A percentile compares a stretch with the other conserved stretches of the same genome.
Conservation (phyloP, 2,888 invertebrate genomes). For the Volucella zonaria region DNA sequence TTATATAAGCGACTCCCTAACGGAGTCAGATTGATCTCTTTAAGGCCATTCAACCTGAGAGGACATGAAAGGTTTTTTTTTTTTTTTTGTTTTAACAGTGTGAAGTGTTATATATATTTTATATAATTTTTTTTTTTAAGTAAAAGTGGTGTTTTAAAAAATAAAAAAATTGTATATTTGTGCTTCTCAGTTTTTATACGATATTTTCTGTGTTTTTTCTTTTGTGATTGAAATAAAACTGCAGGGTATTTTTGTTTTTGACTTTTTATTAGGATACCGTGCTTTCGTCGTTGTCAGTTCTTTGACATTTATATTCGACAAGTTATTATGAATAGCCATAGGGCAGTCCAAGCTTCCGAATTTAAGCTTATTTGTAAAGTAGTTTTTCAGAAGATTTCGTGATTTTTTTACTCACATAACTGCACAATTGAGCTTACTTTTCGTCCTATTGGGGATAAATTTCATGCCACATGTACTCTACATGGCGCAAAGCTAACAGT, state of each 20-base stretch:
- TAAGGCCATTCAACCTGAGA: conserved; percentile 86
- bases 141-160: neutral
- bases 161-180: conserved; percentile 23
- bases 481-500: no score
- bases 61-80: conserved; percentile 60
- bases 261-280: no score
- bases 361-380: no score
- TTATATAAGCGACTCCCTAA: conserved; percentile 95
- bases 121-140: neutral
- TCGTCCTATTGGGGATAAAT: no score
- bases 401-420: no score
- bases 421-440: no score
- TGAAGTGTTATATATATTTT: conserved; percentile 40
- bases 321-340: no score
- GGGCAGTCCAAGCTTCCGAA: no score
- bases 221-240: neutral
- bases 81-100: conserved; percentile 30
- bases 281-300: no score
- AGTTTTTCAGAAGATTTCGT: no score
- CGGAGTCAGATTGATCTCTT: conserved; percentile 98
- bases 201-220: neutral
- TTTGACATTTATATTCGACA: no score
- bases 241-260: neutral
- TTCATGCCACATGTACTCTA: no score
- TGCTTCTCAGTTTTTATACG: conserved; percentile 5